These are phyloP conservation scores for Anguilla anguilla DNA, from an alignment of 2,797 vertebrate species.

Conservation along the genomic window DNA sequence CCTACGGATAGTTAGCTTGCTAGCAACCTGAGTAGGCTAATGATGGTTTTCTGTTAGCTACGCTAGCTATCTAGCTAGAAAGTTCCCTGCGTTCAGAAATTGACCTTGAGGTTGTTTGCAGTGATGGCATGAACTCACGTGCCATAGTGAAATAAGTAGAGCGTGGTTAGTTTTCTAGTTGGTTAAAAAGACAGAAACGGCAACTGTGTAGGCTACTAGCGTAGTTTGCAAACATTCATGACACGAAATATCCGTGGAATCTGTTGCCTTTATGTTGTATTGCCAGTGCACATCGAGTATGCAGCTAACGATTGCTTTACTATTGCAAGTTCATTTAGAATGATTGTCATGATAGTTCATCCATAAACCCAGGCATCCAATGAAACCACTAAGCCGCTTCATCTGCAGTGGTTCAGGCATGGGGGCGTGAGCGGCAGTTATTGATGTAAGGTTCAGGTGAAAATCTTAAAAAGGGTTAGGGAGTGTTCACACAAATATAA, in stretches of 20 bases:
- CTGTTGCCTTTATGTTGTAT: no score
- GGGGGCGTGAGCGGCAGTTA: no score
- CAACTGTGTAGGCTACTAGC: background rate
- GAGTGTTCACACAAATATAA: no score
- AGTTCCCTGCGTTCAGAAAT: slow-evolving; percentile 7
- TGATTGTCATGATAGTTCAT: background rate
- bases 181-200: background rate
- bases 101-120: slow-evolving; percentile 26
- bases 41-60: background rate
- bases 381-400: no score
- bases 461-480: no score
- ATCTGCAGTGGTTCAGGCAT: no score
- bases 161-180: background rate
- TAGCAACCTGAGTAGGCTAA: background rate
- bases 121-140: background rate
- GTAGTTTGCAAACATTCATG: background rate
- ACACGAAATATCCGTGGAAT: background rate
- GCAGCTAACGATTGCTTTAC: background rate
- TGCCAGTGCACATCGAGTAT: background rate
- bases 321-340: background rate
- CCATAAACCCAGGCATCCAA: background rate
- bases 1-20: background rate
- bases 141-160: background rate
- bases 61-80: background rate
- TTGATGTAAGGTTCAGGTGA: no score